Evolutionary conservation across 2,113 vertebrate genomes (phyloP).

Genomic region (Python bivittatus): DNA sequence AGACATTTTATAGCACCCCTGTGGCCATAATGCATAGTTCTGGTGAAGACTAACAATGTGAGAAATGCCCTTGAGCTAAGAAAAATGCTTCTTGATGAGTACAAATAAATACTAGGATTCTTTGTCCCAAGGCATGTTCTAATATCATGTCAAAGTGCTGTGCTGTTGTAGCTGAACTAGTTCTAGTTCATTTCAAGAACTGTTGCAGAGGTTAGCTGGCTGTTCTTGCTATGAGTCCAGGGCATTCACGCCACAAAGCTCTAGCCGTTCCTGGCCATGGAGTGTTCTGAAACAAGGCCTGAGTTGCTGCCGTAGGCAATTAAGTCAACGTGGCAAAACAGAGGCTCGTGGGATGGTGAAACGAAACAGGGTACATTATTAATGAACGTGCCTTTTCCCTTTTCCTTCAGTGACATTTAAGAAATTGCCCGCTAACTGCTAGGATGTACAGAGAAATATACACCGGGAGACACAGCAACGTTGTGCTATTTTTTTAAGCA

Average conservation of each 20-base stretch:
- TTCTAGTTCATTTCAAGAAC: slow-evolving; percentile 2
- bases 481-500: slow-evolving; percentile 30
- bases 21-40: background rate
- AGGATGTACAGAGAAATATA: slow-evolving; percentile 37
- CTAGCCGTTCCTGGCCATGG: slow-evolving; percentile 60
- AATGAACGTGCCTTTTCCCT: slow-evolving; percentile 69
- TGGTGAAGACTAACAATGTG: background rate
- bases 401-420: slow-evolving; percentile 72
- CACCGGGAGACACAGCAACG: slow-evolving; percentile 41
- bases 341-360: slow-evolving; percentile 68
- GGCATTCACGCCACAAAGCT: slow-evolving; percentile 50
- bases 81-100: background rate
- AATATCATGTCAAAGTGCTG: background rate
- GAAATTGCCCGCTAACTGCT: slow-evolving; percentile 71
- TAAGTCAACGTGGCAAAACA: slow-evolving; percentile 69
- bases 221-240: slow-evolving; percentile 43
- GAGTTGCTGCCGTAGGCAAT: slow-evolving; percentile 77
- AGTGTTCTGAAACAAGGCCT: slow-evolving; percentile 67
- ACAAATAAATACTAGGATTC: background rate
- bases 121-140: background rate
- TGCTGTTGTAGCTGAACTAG: background rate
- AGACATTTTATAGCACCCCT: background rate
- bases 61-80: background rate
- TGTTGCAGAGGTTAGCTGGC: slow-evolving; percentile 29
- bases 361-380: slow-evolving; percentile 67